Percentiles rank a stretch among this genome's conserved stretches.
These are phyloP conservation scores for Drosophila colorata DNA, from an alignment of 2,888 invertebrate genomes.

Conservation along the genomic window DNA sequence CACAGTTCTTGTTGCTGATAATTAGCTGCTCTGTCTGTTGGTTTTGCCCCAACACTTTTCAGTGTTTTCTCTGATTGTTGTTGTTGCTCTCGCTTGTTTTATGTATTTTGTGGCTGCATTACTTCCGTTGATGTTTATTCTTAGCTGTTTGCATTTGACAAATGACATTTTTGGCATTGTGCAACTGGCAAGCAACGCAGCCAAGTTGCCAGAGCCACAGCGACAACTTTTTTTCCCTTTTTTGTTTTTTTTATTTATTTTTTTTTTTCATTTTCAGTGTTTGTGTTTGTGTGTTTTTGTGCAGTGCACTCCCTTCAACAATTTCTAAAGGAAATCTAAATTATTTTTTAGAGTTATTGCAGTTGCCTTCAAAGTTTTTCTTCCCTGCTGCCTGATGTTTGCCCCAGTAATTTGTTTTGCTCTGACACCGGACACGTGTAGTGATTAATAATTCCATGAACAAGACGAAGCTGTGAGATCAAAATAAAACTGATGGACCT, in stretches of 20 bases:
- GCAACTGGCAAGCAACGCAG: constrained; percentile 61
- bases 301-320: constrained; percentile 28
- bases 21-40: constrained; percentile 79
- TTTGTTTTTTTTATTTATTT: constrained; percentile 13
- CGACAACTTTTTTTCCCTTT: constrained; percentile 30
- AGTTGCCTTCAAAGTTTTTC: constrained; percentile 58
- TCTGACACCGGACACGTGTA: constrained; percentile 74
- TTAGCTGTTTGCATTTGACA: constrained; percentile 81
- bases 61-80: constrained; percentile 46
- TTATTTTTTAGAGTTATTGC: constrained; percentile 81
- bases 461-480: constrained; percentile 1
- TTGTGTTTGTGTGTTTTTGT: constrained; percentile 36
- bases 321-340: constrained; percentile 70
- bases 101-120: constrained; percentile 80
- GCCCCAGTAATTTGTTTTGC: constrained; percentile 67
- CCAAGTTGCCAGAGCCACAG: constrained; percentile 48
- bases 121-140: constrained; percentile 82
- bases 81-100: constrained; percentile 69
- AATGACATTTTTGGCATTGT: constrained; percentile 81
- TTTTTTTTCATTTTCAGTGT: too few species aligned
- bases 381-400: constrained; percentile 48
- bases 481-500: constrained; percentile 8
- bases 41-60: constrained; percentile 67
- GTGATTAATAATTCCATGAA: constrained; percentile 66
- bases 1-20: constrained; percentile 73